Conservation (phyloP, 53 echinoderm and acorn worm species). For the Temnopleurus reevesii region DNA sequence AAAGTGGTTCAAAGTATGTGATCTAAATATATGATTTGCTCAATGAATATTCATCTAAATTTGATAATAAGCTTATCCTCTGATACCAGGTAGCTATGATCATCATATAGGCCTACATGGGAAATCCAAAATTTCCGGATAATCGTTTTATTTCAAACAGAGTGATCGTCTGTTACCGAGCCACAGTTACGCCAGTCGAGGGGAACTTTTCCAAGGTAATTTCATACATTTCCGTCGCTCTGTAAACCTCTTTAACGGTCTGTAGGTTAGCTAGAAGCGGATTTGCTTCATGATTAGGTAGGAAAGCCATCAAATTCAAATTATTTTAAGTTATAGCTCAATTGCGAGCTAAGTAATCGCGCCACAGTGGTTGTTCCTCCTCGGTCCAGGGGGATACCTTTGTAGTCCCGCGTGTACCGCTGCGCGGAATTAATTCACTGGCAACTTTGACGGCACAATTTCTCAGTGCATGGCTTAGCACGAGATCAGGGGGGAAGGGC, state of each 20-base stretch:
- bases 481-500: conserved; percentile 16
- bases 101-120: too few species aligned
- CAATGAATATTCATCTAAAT: too few species aligned
- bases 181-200: too few species aligned
- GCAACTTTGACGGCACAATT: conserved; percentile 53
- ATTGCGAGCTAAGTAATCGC: conserved; percentile 12
- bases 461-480: conserved; percentile 48
- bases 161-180: too few species aligned
- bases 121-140: too few species aligned
- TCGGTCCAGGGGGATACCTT: conserved; percentile 10
- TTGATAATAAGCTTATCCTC: too few species aligned
- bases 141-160: too few species aligned
- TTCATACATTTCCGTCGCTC: not conserved
- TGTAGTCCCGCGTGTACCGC: conserved; percentile 44
- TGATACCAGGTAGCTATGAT: too few species aligned
- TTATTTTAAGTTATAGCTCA: conserved; percentile 53
- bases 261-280: not conserved
- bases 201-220: not conserved
- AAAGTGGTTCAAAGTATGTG: not conserved
- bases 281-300: not conserved
- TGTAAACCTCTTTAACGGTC: not conserved
- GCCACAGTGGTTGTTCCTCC: not conserved
- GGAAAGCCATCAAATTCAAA: conserved; percentile 49
- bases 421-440: conserved; percentile 55
- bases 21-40: too few species aligned